Base-by-base conservation (phyloP, 2,797 vertebrate species). In the Nannoperca australis region DNA sequence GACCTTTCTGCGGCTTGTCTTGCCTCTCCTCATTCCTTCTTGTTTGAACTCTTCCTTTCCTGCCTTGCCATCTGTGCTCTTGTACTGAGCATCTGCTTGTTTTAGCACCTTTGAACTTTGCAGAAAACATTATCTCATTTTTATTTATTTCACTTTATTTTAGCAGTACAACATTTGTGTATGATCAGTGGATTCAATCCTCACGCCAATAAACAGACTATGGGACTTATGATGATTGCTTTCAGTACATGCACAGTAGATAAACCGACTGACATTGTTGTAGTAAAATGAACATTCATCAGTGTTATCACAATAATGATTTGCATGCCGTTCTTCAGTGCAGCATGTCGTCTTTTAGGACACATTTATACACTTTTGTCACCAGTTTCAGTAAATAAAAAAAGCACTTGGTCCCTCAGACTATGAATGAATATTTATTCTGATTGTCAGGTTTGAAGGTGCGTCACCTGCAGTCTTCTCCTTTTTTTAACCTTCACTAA, bases 401-500 rank as follows among this genome's bases (percentile, higher is more conserved):
- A 24, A 20, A 36, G 9, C 10, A 66, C 82, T 70, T 50, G 18
- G 32, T 50, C 56, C 17, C 50, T 76, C 63, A 64, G 27, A 49
- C 71, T 30, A 62, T 70, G 40, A 80, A 77, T 70, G 4, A 60
- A 82, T 80, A 61, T 78, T 63, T 69, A 78, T 72, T 81, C 44
- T 63, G 32, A 67, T 68, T 74, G 81, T 81, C 79, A 77, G 68
- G 42, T 81, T 67, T 86, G 49, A 80, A 79, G 81, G 32, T 50
- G 71, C 54, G 22, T 84, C 76, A 85, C 69, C 70, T 83, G 72
- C 70, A 62, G 65, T 79, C 62, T 74, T 86, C 72, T 91, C 81
- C 81, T 87, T 89, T 88, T 88, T 90, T 76, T 91, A 89, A 91
- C 89, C 88, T 94, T 94, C 89, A 86, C 76, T 85, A 89, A 92